Conservation (phyloP, 1,140 invertebrate species). For the Notospermus geniculatus region DNA sequence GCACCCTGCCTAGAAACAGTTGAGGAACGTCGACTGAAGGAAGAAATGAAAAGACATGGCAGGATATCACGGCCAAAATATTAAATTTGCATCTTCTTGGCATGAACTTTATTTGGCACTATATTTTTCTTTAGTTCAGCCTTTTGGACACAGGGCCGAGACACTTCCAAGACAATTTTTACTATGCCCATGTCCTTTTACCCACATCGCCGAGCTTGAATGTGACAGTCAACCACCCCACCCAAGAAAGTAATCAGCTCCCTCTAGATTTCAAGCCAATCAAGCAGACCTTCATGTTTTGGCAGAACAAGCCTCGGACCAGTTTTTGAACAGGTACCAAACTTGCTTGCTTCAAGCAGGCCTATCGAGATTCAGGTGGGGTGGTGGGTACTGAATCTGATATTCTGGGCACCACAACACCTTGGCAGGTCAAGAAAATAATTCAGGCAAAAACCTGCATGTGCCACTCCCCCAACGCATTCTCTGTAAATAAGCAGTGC, state of each 20-base stretch:
- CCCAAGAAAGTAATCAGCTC: too few species aligned
- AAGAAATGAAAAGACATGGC: conserved; percentile 31
- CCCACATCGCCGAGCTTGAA: background rate
- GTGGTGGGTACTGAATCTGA: background rate
- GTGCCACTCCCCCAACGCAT: too few species aligned
- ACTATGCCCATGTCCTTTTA: background rate
- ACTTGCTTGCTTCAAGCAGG: too few species aligned
- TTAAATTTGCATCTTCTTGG: background rate
- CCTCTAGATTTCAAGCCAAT: too few species aligned
- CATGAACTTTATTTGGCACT: background rate
- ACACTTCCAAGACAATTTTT: background rate
- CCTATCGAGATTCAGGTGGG: too few species aligned
- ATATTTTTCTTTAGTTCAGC: background rate
- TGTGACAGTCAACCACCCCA: too few species aligned
- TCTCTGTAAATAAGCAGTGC: too few species aligned
- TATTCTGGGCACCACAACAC: background rate
- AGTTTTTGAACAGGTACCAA: too few species aligned
- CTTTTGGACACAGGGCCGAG: background rate
- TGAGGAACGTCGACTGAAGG: conserved; percentile 63
- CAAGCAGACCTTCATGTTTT: too few species aligned
- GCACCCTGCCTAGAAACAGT: conserved; percentile 58
- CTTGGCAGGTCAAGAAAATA: background rate
- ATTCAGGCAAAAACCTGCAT: too few species aligned
- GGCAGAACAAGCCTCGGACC: too few species aligned
- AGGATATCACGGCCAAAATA: conserved; percentile 27